phyloP scores from a whole-genome alignment of 2,797 vertebrate species.

The Arnoldichthys spilopterus region DNA sequence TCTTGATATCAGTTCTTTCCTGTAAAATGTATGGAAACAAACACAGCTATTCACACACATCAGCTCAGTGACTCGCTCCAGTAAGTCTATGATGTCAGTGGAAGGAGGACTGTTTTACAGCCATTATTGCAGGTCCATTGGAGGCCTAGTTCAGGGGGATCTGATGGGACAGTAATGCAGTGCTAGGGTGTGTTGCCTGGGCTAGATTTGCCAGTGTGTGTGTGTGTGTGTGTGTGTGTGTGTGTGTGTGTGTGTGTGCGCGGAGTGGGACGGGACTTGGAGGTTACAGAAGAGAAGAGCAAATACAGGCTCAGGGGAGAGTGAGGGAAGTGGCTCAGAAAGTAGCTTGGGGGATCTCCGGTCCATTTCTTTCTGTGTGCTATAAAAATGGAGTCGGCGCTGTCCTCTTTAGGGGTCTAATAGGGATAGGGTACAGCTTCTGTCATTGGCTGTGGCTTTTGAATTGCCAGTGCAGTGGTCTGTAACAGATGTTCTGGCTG shows the following conservation, averaged over 20 bases:
- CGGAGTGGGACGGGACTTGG: constrained; percentile 6
- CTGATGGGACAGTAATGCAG: constrained; percentile 10
- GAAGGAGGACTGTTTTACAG: constrained; percentile 8
- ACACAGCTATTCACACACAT: neutral
- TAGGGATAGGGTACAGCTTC: constrained; percentile 16
- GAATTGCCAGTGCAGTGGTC: constrained; percentile 23
- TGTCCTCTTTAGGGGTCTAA: constrained; percentile 27
- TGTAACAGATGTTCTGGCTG: constrained; percentile 22
- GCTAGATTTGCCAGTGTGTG: constrained; percentile 1
- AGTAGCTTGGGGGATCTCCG: constrained; percentile 26
- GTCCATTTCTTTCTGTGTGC: constrained; percentile 29
- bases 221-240: neutral
- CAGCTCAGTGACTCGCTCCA: neutral
- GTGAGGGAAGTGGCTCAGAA: constrained; percentile 23
- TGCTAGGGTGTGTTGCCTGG: neutral
- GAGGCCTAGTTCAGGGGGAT: neutral
- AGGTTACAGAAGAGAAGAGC: constrained; percentile 32
- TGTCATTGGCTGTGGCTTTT: constrained; percentile 17
- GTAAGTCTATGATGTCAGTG: neutral
- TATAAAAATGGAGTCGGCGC: constrained; percentile 14
- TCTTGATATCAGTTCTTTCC: neutral
- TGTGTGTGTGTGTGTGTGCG: constrained; percentile 13
- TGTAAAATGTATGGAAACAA: neutral
- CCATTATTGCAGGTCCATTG: constrained; percentile 14
- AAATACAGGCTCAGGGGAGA: constrained; percentile 30